Percentiles rank a stretch among this genome's conserved stretches.
These are phyloP conservation scores for Bradysia coprophila DNA, from an alignment of 1,140 invertebrate genomes.

Conservation along the genomic window DNA sequence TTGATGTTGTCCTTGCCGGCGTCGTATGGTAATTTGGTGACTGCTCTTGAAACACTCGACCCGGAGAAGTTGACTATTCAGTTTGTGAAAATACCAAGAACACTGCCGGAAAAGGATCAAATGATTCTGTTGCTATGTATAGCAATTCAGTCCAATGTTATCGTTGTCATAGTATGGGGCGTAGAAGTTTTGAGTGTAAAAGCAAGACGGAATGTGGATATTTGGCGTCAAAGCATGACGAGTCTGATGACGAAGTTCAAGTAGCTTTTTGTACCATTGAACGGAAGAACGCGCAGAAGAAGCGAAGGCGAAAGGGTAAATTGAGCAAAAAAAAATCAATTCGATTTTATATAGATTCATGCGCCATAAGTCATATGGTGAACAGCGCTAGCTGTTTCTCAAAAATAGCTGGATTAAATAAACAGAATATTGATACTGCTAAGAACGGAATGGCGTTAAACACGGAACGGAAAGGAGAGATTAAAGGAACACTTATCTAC, in stretches of 20 bases:
- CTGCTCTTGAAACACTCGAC: constrained; percentile 4
- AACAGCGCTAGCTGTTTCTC: constrained; percentile 5
- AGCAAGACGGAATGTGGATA: too few relatives aligned
- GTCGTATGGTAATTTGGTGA: constrained; percentile 5
- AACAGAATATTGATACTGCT: constrained; percentile 8
- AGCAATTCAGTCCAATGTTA: constrained; percentile 3
- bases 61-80: too few relatives aligned
- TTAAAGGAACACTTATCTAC: constrained; percentile 5
- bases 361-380: constrained; percentile 9
- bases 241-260: not conserved
- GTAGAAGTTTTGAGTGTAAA: too few relatives aligned
- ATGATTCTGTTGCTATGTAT: too few relatives aligned
- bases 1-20: constrained; percentile 7
- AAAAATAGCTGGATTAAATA: constrained; percentile 6
- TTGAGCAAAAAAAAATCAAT: too few relatives aligned
- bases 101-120: too few relatives aligned
- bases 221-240: too few relatives aligned
- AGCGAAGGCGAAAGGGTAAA: too few relatives aligned
- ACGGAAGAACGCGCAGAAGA: too few relatives aligned
- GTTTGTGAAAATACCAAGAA: too few relatives aligned
- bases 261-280: not conserved
- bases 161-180: not conserved
- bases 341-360: constrained; percentile 10
- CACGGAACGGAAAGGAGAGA: constrained; percentile 6
- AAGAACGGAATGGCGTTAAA: constrained; percentile 6